Evolutionary conservation across 2,888 invertebrate species (phyloP).

Genomic region (Luffia ferchaultella): DNA sequence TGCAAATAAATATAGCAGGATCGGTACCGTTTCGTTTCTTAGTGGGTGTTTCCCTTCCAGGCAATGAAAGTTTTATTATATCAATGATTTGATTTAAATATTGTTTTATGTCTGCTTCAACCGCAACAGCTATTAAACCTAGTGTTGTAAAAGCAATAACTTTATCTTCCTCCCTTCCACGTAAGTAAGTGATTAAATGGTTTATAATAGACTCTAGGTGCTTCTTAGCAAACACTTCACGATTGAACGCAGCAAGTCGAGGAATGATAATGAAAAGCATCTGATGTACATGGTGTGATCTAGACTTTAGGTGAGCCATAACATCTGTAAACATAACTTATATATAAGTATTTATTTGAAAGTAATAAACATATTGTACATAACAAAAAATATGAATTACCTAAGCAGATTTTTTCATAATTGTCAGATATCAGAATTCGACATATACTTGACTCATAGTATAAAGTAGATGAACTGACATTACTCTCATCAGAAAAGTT

Average conservation of each 20-base stretch:
- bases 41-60: conserved; percentile 76
- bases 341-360: no score
- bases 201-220: conserved; percentile 80
- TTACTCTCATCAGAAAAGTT: conserved; percentile 38
- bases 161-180: conserved; percentile 85
- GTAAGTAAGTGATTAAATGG: conserved; percentile 79
- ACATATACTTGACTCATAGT: conserved; percentile 87
- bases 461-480: conserved; percentile 36
- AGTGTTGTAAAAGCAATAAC: conserved; percentile 89
- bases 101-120: conserved; percentile 80
- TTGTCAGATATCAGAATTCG: conserved; percentile 83
- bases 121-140: conserved; percentile 91
- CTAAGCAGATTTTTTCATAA: conserved; percentile 79
- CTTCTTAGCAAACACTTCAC: conserved; percentile 77
- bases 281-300: conserved; percentile 85
- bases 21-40: conserved; percentile 81
- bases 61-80: conserved; percentile 76
- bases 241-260: conserved; percentile 91
- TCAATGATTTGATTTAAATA: conserved; percentile 88
- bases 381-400: conserved; percentile 29
- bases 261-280: conserved; percentile 88
- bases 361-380: no score
- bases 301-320: conserved; percentile 81
- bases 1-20: conserved; percentile 91
- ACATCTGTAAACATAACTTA: conserved; percentile 58